Conservation (phyloP, 1,140 invertebrate genomes). For the Notospermus geniculatus region DNA sequence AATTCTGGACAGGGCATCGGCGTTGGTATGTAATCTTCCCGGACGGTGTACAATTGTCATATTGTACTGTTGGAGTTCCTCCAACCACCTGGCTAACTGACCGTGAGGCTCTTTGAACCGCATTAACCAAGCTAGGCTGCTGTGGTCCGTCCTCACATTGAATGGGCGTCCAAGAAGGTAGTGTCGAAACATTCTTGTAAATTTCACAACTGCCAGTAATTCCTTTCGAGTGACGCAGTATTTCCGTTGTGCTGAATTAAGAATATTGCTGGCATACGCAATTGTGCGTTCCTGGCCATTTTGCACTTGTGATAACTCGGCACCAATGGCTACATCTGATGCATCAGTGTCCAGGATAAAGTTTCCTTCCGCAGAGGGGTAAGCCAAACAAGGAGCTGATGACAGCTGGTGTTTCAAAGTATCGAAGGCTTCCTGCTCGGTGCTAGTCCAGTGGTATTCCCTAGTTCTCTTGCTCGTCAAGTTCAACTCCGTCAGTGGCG, state of each 20-base stretch:
- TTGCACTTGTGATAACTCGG: constrained; percentile 50
- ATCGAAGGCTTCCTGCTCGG: constrained; percentile 12
- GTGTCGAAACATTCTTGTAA: constrained; percentile 11
- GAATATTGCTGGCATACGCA: constrained; percentile 10
- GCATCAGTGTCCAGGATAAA: constrained; percentile 56
- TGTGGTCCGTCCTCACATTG: constrained; percentile 20
- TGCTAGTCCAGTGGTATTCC: constrained; percentile 13
- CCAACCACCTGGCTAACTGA: constrained; percentile 27
- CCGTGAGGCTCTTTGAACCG: constrained; percentile 9
- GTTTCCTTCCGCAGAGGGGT: constrained; percentile 33
- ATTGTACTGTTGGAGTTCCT: constrained; percentile 26
- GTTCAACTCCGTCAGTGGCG: constrained; percentile 16
- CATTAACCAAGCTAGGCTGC: constrained; percentile 14
- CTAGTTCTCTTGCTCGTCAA: background rate
- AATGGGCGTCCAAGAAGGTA: constrained; percentile 21
- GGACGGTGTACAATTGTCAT: constrained; percentile 25
- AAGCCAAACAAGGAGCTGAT: constrained; percentile 15
- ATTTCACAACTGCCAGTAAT: constrained; percentile 16
- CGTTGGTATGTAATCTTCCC: constrained; percentile 25
- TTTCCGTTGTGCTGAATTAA: constrained; percentile 13
- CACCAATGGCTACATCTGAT: constrained; percentile 48
- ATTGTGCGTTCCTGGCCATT: constrained; percentile 24
- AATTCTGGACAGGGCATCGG: constrained; percentile 23
- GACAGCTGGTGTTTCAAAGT: constrained; percentile 6
- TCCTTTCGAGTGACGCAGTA: constrained; percentile 20